Conservation (phyloP, 2,797 vertebrate species). For the Ispidina picta region DNA sequence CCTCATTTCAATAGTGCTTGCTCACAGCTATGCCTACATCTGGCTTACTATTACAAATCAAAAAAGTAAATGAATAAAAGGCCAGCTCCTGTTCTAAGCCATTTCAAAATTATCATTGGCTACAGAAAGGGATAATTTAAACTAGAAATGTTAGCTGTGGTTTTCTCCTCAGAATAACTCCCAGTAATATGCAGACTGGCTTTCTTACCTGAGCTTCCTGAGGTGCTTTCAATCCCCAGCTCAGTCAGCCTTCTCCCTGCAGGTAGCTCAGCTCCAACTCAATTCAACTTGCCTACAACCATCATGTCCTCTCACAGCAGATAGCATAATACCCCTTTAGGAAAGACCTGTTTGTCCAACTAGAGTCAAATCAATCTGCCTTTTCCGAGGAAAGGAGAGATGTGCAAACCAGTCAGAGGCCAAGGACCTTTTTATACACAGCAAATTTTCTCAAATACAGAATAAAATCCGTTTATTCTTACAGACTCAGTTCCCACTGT, state of each 20-base stretch:
- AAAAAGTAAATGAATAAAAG: not conserved
- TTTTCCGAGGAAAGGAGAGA: not conserved
- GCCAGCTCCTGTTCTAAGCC: not conserved
- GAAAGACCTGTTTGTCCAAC: not conserved
- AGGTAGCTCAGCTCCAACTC: not conserved
- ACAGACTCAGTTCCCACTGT: not conserved
- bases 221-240: slow-evolving; percentile 1
- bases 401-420: not conserved
- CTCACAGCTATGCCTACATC: not conserved
- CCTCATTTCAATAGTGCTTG: not conserved
- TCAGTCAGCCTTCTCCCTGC: not conserved
- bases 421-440: not conserved
- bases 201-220: not conserved
- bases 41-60: not conserved
- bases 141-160: not conserved
- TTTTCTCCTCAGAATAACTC: not conserved
- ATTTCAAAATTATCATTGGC: not conserved
- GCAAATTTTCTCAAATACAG: not conserved
- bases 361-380: not conserved
- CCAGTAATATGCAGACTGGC: not conserved
- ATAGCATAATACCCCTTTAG: not conserved
- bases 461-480: not conserved
- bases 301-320: not conserved
- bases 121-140: not conserved
- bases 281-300: not conserved